phyloP scores from a whole-genome alignment of 92 coral and sea anemone genomes.

The Zoanthus sociatus region DNA sequence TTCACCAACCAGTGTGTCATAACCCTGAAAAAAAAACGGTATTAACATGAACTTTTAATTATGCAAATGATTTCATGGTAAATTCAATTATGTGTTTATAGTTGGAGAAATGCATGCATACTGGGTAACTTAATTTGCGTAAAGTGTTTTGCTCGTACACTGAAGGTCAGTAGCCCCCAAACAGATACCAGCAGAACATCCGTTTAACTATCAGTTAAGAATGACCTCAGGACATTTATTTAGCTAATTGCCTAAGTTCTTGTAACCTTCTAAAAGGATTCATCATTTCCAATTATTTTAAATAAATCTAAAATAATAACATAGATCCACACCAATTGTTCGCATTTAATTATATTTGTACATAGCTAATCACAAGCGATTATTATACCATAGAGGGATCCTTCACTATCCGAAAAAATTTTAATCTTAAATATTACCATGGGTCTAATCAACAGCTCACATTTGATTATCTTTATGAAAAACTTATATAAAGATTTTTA shows the following conservation, averaged over 20 bases:
- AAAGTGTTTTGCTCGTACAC: neutral
- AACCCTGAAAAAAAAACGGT: conserved; percentile 31
- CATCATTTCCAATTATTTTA: neutral
- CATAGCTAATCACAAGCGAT: too few species aligned
- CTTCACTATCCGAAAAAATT: too few species aligned
- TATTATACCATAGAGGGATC: too few species aligned
- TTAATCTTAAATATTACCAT: too few species aligned
- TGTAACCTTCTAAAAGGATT: neutral
- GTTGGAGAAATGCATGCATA: neutral
- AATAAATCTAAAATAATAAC: neutral
- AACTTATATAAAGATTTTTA: too few species aligned
- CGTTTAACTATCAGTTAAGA: neutral
- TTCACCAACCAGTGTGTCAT: conserved; percentile 65
- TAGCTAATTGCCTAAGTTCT: neutral
- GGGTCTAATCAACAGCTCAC: too few species aligned
- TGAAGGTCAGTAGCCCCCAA: neutral
- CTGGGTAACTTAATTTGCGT: neutral
- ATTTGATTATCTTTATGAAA: too few species aligned
- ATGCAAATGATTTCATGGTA: neutral
- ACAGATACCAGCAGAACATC: neutral
- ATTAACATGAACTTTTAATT: too few species aligned
- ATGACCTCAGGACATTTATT: neutral
- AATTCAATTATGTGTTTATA: neutral
- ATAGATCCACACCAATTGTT: too few species aligned
- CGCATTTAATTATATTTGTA: too few species aligned